Conservation (phyloP, 1,140 invertebrate species). For the Cryptotermes secundus region DNA sequence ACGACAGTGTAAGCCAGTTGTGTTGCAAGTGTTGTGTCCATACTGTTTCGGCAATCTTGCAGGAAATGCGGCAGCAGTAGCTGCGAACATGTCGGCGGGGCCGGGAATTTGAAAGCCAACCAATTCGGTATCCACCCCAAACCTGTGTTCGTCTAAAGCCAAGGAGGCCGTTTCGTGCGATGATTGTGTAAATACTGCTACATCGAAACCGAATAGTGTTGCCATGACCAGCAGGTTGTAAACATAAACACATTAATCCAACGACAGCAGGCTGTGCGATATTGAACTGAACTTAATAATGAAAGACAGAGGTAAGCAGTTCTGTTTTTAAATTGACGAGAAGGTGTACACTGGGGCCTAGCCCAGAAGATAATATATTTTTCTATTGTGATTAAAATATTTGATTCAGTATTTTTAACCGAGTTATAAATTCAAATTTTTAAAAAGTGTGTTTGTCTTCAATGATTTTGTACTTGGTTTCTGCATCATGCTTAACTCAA, state of each 20-base stretch:
- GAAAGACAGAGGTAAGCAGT: no score
- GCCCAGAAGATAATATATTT: background rate
- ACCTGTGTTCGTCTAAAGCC: slow-evolving; percentile 54
- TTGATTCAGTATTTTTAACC: no score
- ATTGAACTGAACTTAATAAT: no score
- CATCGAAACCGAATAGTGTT: background rate
- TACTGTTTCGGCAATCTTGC: slow-evolving; percentile 54
- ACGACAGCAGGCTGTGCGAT: background rate
- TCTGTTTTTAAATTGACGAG: no score
- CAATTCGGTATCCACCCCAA: slow-evolving; percentile 52
- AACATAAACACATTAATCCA: background rate
- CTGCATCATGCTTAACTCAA: no score
- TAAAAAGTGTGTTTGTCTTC: no score
- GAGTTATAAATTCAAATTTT: no score
- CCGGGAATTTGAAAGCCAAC: slow-evolving; percentile 45
- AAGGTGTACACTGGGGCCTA: background rate
- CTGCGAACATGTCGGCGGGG: slow-evolving; percentile 34
- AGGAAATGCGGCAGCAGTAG: slow-evolving; percentile 31
- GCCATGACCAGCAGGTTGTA: no score
- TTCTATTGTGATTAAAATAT: no score
- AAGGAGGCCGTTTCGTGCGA: slow-evolving; percentile 55
- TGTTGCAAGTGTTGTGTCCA: slow-evolving; percentile 55
- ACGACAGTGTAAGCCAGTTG: slow-evolving; percentile 56
- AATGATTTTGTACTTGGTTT: no score
- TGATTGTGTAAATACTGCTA: slow-evolving; percentile 48